Evolutionary conservation across 2,888 invertebrate species (phyloP), one percentile per base, ranked within the genome.

Genomic region (Tortrix viridana): DNA sequence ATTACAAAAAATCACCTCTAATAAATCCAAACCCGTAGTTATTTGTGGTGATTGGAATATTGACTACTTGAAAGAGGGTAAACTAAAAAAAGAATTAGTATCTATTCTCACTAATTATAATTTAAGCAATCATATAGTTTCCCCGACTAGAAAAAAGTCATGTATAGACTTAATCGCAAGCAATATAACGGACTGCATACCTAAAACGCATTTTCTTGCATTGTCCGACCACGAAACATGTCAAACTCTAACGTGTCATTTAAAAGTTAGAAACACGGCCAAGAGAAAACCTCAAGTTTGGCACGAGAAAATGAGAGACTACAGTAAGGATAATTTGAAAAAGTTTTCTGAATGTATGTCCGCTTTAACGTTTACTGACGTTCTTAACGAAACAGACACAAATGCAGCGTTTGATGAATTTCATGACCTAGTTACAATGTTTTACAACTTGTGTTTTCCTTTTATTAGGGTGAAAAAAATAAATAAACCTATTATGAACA

Each of bases 41-140:
- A 20, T 46, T 14, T 46, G 46, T 12, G 46, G 46, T 5, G 46
- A 46, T 16, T 46, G 46, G 46, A 46, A 46, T 14, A 46, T 46
- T 16, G 46, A 46, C 14, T 46, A 12, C 14, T 9, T 46, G 9
- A 46, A 46, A 20, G 46, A 46, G 1, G 20, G 20, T 22, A 46
- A 4, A 12, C 2, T 46, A 46, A 46, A 46, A 12, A 46, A 46
- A 3, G 20, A 46, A 4, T 46, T 46, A 46, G 46, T 46, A 20
- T 46, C 46, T 5, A 46, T 46, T 12, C 20, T 46, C 5, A 20
- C 20, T 20, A 46, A 46, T 20, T 20, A 46, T 1, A 46, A 46
- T 16, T 20, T 46, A 12, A 20, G 18, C 0, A 46, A 46, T 46
- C 46, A 46, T 22, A 46, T 46, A 46, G 1, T 46, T 4, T 46